phyloP scores from a whole-genome alignment of 1,140 invertebrate genomes.

The Drosophila nannoptera region DNA sequence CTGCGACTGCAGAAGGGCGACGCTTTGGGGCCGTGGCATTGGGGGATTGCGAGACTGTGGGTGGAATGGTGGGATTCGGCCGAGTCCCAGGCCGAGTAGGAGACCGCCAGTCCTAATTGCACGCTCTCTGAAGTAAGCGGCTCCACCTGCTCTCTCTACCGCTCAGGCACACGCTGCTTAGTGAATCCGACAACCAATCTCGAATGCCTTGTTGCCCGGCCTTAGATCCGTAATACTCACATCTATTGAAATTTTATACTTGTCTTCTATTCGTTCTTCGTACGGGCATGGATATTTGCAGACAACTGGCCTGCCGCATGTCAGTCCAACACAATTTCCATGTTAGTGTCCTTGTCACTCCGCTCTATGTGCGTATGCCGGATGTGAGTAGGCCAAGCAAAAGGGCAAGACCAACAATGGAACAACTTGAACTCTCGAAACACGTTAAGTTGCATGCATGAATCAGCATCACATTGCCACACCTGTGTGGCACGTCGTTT shows the following conservation, averaged over 20 bases:
- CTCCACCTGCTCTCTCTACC: slow-evolving; percentile 10
- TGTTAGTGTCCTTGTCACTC: slow-evolving; percentile 8
- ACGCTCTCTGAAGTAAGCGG: slow-evolving; percentile 18
- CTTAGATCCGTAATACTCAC: too few relatives aligned
- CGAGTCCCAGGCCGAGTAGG: too few relatives aligned
- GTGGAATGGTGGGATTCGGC: neutral
- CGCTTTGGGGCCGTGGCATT: neutral
- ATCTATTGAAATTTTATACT: slow-evolving; percentile 31
- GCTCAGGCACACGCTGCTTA: slow-evolving; percentile 5
- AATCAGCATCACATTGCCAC: slow-evolving; percentile 5
- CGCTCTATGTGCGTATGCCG: slow-evolving; percentile 3
- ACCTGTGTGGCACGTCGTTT: neutral
- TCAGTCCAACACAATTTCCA: slow-evolving; percentile 1
- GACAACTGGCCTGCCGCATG: neutral
- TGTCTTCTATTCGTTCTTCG: neutral
- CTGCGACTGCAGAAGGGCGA: neutral
- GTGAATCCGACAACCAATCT: slow-evolving; percentile 23
- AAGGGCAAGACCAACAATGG: slow-evolving; percentile 17
- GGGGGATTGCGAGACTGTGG: neutral
- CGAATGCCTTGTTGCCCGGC: slow-evolving; percentile 23
- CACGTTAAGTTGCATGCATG: slow-evolving; percentile 5
- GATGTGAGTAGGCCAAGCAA: slow-evolving; percentile 7
- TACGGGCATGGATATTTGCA: neutral
- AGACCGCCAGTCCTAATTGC: slow-evolving; percentile 22
- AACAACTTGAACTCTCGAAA: slow-evolving; percentile 10